Evolutionary conservation across 2,797 vertebrate genomes (phyloP), one percentile per base, ranked within the genome.

Genomic region (Podarcis siculus): DNA sequence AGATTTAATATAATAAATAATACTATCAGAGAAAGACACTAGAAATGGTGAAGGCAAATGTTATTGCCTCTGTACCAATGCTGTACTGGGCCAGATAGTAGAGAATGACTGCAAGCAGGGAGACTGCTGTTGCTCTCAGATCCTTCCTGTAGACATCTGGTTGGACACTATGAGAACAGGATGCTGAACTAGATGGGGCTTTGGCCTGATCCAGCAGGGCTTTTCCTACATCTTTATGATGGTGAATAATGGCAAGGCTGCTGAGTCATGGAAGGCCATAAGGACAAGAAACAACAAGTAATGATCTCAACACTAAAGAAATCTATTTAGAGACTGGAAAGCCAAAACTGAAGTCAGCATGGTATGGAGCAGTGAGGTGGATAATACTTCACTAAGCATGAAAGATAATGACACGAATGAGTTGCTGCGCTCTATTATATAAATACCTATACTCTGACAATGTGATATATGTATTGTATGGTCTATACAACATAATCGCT

Each of bases 401-500:
- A 93, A 92, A 85, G 39, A 86, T 45, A 92, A 93, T 91, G 79
- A 19, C 25, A 94, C 90, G 71, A 93, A 95, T 94, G 90, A 64
- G 23, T 39, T 82, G 15, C 64, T 81, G 67, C 72, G 83, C 25
- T 81, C 91, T 83, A 85, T 86, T 76, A 87, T 85, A 67, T 86
- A 90, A 73, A 15, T 93, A 78, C 87, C 19, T 83, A 35, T 72
- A 90, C 87, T 86, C 19, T 87, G 25, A 81, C 86, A 94, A 92
- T 72, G 92, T 88, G 93, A 92, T 86, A 92, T 77, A 92, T 7
- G 19, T 77, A 90, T 91, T 94, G 94, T 90, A 90, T 5, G 32
- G 81, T 90, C 92, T 89, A 93, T 91, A 87, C 77, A 94, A 91
- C 76, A 84, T 88, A 93, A 95, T 90, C 92, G 87, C 86, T 93